Percentiles rank a stretch among this genome's conserved stretches.
These are phyloP conservation scores for Drosophila pectinifera DNA, from an alignment of 1,140 invertebrate species.

Conservation along the genomic window DNA sequence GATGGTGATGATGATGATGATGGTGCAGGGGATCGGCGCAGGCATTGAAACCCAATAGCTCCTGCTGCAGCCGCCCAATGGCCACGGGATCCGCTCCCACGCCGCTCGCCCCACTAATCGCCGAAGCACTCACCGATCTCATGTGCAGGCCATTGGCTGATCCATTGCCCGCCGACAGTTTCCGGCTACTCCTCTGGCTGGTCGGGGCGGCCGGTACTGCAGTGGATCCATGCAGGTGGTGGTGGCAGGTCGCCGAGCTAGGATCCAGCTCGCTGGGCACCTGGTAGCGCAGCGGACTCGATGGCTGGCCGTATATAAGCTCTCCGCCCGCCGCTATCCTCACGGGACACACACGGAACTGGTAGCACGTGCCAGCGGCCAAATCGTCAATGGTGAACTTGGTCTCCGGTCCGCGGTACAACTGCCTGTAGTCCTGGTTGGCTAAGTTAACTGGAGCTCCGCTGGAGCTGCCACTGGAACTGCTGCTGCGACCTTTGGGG, in stretches of 20 bases:
- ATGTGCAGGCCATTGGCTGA: conserved; percentile 48
- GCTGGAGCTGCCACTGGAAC: conserved; percentile 40
- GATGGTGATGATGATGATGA: conserved; percentile 82
- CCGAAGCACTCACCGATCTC: conserved; percentile 78
- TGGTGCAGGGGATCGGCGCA: conserved; percentile 79
- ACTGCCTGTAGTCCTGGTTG: conserved; percentile 86
- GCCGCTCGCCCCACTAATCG: conserved; percentile 68
- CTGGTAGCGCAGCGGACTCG: conserved; percentile 86
- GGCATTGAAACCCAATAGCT: conserved; percentile 66
- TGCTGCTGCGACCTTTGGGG: conserved; percentile 53
- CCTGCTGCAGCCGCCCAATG: conserved; percentile 68
- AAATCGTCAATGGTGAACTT: conserved; percentile 88
- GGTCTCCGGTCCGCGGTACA: conserved; percentile 89
- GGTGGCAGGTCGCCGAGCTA: conserved; percentile 40
- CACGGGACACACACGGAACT: conserved; percentile 90
- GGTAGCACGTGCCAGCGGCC: conserved; percentile 89
- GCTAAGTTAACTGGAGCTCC: conserved; percentile 48
- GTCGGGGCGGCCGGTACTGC: conserved; percentile 17
- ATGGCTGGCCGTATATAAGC: conserved; percentile 89
- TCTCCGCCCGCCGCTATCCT: conserved; percentile 87
- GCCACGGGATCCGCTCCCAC: conserved; percentile 58
- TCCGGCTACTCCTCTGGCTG: conserved; percentile 69
- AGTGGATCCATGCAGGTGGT: conserved; percentile 54
- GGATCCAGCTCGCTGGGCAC: conserved; percentile 71
- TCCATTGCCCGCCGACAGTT: conserved; percentile 51